Base-by-base conservation (phyloP, 2,113 vertebrate genomes). In the Amblyornis subalaris region DNA sequence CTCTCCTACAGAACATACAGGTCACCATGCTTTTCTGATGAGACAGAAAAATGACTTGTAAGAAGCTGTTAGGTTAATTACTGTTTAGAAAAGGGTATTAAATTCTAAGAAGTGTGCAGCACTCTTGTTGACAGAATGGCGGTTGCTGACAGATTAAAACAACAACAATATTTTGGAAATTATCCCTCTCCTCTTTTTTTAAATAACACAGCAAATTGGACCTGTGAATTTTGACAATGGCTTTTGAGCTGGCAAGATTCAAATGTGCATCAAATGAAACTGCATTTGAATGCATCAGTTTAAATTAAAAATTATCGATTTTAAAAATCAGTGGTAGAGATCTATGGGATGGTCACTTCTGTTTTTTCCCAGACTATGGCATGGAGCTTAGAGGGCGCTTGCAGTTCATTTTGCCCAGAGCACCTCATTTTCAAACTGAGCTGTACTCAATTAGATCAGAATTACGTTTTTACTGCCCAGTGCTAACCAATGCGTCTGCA, bases 31-130 rank as follows among this genome's bases (percentile, higher is more conserved):
- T 93, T 88, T 74, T 94, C 91, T 95, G 85, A 91, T 91, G 91
- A 95, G 75, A 91, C 69, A 77, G 71, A 85, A 81, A 73, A 92
- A 84, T 81, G 10, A 78, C 89, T 95, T 92, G 88, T 40, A 88
- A 90, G 96, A 97, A 89, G 93, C 94, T 97, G 94, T 96, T 96
- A 95, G 91, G 94, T 95, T 96, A 97, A 97, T 96, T 97, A 94
- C 82, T 93, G 85, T 74, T 95, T 89, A 91, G 79, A 76, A 94
- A 91, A 93, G 69, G 48, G 51, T 75, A 82, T 62, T 95, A 53
- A 90, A 90, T 92, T 90, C 69, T 93, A 93, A 94, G 95, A 95
- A 93, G 89, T 55, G 83, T 95, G 57, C 86, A 75, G 57, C 57
- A 64, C n/a, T 90, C 76, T 42, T 93, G 60, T 73, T 95, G 81